Base-by-base conservation (phyloP, 92 coral and sea anemone species). In the Epizoanthus ramosus region DNA sequence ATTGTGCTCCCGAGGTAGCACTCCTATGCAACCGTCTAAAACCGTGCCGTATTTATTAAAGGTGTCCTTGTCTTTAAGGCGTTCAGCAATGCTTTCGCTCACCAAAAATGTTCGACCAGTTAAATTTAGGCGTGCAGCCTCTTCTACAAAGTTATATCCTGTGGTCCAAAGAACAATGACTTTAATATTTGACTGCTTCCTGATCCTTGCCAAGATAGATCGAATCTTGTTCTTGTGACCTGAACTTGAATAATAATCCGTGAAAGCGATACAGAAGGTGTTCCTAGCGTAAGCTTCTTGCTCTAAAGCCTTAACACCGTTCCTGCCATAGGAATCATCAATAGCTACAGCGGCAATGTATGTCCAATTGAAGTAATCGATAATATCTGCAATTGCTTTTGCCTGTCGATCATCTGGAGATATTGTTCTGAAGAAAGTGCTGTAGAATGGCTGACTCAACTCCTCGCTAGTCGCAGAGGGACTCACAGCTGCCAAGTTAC, bases 391-490 rank as follows among this genome's bases (percentile, higher is more conserved):
- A 22, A 73, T 73, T 23, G 79, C 63, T 6, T 73, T 73, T 17
- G 82, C 67, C 52, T 76, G 82, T 23, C 54, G 18, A 17, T 68
- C 73, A n/a, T 76, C 82, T 19, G 67, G 82, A 14, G 82, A 23
- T 54, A 76, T 28, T n/a, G 82, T 76, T n/a, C 82, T 19, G 69
- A 54, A 76, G 6, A 76, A 76, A 10, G 13, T 15, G 0, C 45
- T 76, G 69, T 76, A 76, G 82, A 15, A 57, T 3, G 82, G 82
- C 17, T 41, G 24, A 13, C 82, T 76, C 35, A 76, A 35, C 22
- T 76, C 82, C 82, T 76, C 82, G 58, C 82, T 76, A 16, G 68
- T 76, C 37, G 82, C 69, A 14, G 58, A n/a, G 14, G 72, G 72
- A 28, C 82, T 76, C 6, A 76, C 22, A 7, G 58, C 17, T 14